Percentiles rank a stretch among this genome's conserved stretches.
These are phyloP conservation scores for Temnopleurus reevesii DNA, from an alignment of 53 echinoderm and acorn worm species.

Conservation along the genomic window DNA sequence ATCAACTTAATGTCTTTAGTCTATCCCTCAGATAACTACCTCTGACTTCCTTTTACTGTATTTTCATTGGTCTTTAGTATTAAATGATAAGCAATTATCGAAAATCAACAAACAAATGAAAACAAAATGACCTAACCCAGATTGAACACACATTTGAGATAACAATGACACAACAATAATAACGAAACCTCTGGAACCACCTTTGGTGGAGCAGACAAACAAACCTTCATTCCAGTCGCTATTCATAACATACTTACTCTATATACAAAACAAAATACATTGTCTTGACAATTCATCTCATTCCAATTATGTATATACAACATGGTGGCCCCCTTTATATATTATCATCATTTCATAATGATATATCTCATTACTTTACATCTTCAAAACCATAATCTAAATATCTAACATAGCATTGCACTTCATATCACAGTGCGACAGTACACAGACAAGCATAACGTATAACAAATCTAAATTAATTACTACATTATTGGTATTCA, in stretches of 20 bases:
- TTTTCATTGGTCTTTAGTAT: too few species aligned
- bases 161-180: too few species aligned
- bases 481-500: neutral
- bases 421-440: neutral
- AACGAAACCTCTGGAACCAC: too few species aligned
- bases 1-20: too few species aligned
- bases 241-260: neutral
- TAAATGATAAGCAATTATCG: too few species aligned
- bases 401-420: slow-evolving; percentile 3
- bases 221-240: neutral
- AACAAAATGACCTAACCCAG: too few species aligned
- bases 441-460: neutral
- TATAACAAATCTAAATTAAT: neutral
- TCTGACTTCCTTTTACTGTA: too few species aligned
- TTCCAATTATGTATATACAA: neutral
- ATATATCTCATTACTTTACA: neutral
- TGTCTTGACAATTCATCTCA: neutral
- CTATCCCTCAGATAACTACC: too few species aligned
- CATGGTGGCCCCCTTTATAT: neutral
- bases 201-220: too few species aligned
- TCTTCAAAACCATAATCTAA: neutral
- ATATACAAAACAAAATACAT: neutral
- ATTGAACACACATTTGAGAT: neutral
- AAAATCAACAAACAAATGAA: too few species aligned
- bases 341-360: neutral